Percentiles rank a stretch among this genome's conserved stretches.
Evolutionary conservation across 2,888 invertebrate genomes (phyloP).

Genomic region (Chrysolina oricalcia): DNA sequence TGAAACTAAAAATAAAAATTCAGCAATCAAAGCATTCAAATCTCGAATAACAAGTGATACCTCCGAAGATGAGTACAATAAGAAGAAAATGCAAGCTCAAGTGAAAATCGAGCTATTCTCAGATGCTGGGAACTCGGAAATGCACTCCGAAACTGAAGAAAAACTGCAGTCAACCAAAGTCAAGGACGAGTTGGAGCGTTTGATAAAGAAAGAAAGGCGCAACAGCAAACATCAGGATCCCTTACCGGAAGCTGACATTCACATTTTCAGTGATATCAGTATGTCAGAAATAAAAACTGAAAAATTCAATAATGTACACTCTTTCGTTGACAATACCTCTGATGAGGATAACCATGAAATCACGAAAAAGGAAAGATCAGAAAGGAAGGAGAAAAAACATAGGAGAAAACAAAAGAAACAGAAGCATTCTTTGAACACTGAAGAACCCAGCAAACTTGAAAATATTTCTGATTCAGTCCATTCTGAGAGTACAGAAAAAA

Average conservation of each 20-base stretch:
- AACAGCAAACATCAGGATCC: slow-evolving; percentile 65
- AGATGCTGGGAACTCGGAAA: slow-evolving; percentile 70
- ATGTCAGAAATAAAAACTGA: slow-evolving; percentile 62
- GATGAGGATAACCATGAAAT: slow-evolving; percentile 64
- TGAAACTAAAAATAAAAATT: slow-evolving; percentile 73
- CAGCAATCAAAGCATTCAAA: slow-evolving; percentile 79
- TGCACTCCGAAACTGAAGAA: slow-evolving; percentile 68
- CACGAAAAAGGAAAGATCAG: slow-evolving; percentile 68
- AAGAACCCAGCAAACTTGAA: slow-evolving; percentile 74
- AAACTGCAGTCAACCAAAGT: slow-evolving; percentile 59
- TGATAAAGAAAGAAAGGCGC: slow-evolving; percentile 67
- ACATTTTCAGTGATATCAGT: slow-evolving; percentile 29
- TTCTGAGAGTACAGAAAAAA: slow-evolving; percentile 64
- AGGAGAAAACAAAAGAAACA: slow-evolving; percentile 89
- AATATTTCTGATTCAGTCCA: slow-evolving; percentile 57
- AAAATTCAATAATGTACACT: slow-evolving; percentile 60
- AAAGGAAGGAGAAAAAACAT: slow-evolving; percentile 81
- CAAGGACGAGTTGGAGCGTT: slow-evolving; percentile 65
- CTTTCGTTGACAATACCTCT: slow-evolving; percentile 64
- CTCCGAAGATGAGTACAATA: slow-evolving; percentile 80
- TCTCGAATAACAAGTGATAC: slow-evolving; percentile 86
- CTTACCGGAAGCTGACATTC: slow-evolving; percentile 53
- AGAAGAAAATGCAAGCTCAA: slow-evolving; percentile 73
- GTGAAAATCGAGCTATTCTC: slow-evolving; percentile 78
- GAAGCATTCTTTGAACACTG: slow-evolving; percentile 78